Evolutionary conservation across 2,113 vertebrate species (phyloP).

Genomic region (Onychostoma macrolepis): DNA sequence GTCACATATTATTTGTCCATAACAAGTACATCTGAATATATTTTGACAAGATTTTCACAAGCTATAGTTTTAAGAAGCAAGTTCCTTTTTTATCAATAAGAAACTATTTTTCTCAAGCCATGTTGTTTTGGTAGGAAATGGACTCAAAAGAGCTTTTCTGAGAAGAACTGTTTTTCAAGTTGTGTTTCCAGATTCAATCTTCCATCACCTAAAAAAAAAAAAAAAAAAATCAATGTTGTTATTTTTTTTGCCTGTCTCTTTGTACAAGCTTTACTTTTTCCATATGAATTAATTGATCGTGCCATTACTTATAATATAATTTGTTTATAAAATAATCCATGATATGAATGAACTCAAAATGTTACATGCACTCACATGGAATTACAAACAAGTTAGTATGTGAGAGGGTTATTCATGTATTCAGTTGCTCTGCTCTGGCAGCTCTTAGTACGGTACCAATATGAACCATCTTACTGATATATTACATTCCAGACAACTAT

Average conservation of each 20-base stretch:
- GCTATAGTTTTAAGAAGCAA: not conserved
- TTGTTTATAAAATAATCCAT: not conserved
- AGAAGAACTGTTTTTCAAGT: not conserved
- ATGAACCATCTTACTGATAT: not conserved
- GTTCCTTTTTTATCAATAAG: not conserved
- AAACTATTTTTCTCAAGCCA: not conserved
- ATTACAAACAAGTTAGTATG: not conserved
- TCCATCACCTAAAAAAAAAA: not conserved
- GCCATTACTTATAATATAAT: not conserved
- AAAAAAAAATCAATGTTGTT: not conserved
- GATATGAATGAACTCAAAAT: not conserved
- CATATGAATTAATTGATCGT: not conserved
- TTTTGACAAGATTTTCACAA: no score
- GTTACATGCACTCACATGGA: not conserved
- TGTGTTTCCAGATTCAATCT: not conserved
- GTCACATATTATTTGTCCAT: no score
- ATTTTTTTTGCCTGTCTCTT: not conserved
- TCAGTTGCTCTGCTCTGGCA: not conserved
- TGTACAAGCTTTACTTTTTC: not conserved
- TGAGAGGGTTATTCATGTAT: not conserved
- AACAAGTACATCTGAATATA: not conserved
- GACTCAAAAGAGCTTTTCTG: not conserved
- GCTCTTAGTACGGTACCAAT: not conserved
- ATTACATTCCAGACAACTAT: not conserved
- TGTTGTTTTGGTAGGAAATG: not conserved